Evolutionary conservation across 2,888 invertebrate genomes (phyloP), one percentile per base, ranked within the genome.

Genomic region (Drosophila siamana): DNA sequence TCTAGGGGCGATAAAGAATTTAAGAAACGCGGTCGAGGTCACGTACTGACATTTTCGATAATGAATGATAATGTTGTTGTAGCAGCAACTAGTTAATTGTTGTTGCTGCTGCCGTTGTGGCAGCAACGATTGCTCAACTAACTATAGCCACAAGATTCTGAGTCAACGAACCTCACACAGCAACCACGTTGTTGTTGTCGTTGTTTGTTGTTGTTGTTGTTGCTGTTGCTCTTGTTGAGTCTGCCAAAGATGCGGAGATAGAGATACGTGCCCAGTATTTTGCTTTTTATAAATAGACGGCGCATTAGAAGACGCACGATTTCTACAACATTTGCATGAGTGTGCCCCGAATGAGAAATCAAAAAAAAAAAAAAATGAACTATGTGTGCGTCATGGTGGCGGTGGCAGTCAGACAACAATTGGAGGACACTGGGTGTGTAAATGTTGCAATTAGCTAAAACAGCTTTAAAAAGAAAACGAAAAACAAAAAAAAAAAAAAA

Each of bases 21-120:
- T 63, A 62, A 74, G 67, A 83, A 85, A 87, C 73, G 82, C 87
- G 85, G 85, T 85, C 85, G 85, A 85, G 89, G 85, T 88, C 85
- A 85, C 69, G 68, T 73, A 71, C 83, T 87, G 89, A 81, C 89
- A 88, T 85, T 88, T 88, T 87, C 89, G 47, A 47, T 55, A 62
- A 38, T 63, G 46, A 57, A 56, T 57, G 48, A 60, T 77, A 59
- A 61, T 77, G 44, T 48, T 57, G 26, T 28, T 57, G 56, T 68
- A 38, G 41, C 57, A 24, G 66, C 57, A 24, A 64, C 78, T 70
- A 81, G 70, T 78, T 76, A 71, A 66, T 77, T 56, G 62, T 72
- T 65, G 55, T 61, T 50, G 26, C 30, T 59, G 33, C 38, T 69
- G 60, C 22, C 60, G 46, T 43, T 68, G 46, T 43, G 22, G 51